A percentile compares a stretch with the other conserved stretches of the same genome.
phyloP scores from a whole-genome alignment of 2,888 invertebrate genomes.

The Clanis bilineata region DNA sequence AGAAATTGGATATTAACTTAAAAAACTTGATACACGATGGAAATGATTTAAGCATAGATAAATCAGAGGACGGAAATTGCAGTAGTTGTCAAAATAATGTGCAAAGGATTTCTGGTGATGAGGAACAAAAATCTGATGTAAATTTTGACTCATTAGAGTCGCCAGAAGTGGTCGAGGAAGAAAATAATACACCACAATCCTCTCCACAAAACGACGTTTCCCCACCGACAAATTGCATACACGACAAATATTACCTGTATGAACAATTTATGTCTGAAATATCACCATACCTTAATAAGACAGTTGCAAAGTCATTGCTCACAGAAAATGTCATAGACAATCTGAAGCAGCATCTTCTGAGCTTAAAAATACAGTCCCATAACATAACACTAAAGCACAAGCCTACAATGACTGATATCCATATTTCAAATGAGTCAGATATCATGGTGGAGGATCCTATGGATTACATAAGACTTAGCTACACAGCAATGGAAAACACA shows the following conservation, averaged over 20 bases:
- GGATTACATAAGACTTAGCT: conserved; percentile 39
- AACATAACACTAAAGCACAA: background rate
- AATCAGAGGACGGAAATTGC: background rate
- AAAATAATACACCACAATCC: background rate
- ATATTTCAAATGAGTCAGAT: conserved; percentile 13
- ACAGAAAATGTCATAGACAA: conserved; percentile 45
- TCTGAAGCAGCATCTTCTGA: conserved; percentile 35
- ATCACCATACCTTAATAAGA: conserved; percentile 42
- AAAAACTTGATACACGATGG: conserved; percentile 20
- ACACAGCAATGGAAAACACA: background rate
- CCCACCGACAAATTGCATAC: background rate
- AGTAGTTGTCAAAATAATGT: background rate
- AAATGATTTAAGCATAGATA: background rate
- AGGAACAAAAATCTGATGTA: background rate
- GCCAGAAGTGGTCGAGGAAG: background rate
- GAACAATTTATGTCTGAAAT: conserved; percentile 54
- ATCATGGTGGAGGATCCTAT: conserved; percentile 46
- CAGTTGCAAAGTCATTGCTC: conserved; percentile 36
- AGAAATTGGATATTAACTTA: conserved; percentile 30
- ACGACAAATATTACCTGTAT: conserved; percentile 34
- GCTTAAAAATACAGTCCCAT: background rate
- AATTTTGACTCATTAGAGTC: background rate
- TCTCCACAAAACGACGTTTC: background rate
- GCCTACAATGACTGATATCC: background rate
- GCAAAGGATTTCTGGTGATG: background rate